These are phyloP conservation scores for Temnothorax rugatulus DNA, from an alignment of 2,888 invertebrate genomes.

Conservation along the genomic window DNA sequence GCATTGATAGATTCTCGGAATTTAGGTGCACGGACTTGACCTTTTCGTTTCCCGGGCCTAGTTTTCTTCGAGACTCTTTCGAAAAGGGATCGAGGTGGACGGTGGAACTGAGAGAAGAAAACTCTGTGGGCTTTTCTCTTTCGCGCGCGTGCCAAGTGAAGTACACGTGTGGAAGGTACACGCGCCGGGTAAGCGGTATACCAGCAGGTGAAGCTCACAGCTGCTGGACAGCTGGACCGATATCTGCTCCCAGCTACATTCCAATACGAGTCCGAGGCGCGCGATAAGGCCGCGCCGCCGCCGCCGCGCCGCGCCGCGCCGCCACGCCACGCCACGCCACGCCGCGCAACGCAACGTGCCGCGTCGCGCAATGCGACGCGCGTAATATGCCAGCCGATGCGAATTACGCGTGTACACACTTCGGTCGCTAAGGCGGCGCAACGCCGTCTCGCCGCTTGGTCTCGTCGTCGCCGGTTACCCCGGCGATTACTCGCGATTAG, in stretches of 20 bases:
- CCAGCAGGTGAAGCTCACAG: slow-evolving; percentile 84
- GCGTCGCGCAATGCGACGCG: slow-evolving; percentile 11
- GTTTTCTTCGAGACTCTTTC: neutral
- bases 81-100: neutral
- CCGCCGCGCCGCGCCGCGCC: neutral
- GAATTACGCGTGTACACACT: slow-evolving; percentile 38
- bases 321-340: slow-evolving; percentile 27
- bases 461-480: slow-evolving; percentile 36
- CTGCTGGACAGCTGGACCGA: slow-evolving; percentile 84
- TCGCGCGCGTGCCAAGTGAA: slow-evolving; percentile 22
- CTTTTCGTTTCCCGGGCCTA: neutral
- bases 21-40: neutral
- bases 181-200: slow-evolving; percentile 64
- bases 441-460: slow-evolving; percentile 42
- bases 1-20: neutral
- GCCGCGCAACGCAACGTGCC: slow-evolving; percentile 2
- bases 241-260: slow-evolving; percentile 80
- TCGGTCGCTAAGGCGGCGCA: slow-evolving; percentile 31
- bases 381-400: slow-evolving; percentile 48
- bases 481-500: slow-evolving; percentile 52
- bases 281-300: slow-evolving; percentile 66
- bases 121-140: slow-evolving; percentile 14
- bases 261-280: slow-evolving; percentile 62
- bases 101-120: neutral
- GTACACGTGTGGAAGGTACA: slow-evolving; percentile 50